Conservation (phyloP, 2,113 vertebrate species). For the Gnathochromis pfefferi region DNA sequence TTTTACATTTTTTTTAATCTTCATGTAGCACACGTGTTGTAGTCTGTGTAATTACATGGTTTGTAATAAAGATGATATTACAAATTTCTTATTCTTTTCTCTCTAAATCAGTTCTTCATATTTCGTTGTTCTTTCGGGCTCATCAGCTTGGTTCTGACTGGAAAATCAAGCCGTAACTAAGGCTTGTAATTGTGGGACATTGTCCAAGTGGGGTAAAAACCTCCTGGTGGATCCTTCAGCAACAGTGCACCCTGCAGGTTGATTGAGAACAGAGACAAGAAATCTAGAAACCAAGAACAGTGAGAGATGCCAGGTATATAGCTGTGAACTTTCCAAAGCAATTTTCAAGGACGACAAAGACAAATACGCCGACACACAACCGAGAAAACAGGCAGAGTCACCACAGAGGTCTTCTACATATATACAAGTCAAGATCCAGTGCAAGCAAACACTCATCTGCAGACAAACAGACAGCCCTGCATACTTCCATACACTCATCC, state of each 20-base stretch:
- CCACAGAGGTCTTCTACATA: not conserved
- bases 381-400: not conserved
- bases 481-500: not conserved
- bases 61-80: not conserved
- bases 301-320: not conserved
- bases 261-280: not conserved
- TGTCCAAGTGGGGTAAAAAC: constrained; percentile 16
- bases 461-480: not conserved
- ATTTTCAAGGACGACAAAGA: not conserved
- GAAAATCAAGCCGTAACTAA: not conserved
- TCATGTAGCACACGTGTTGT: not conserved
- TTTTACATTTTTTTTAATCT: not conserved
- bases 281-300: not conserved
- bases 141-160: not conserved
- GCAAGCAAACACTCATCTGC: not conserved
- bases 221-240: constrained; percentile 30
- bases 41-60: not conserved
- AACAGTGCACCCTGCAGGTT: constrained; percentile 64
- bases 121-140: not conserved
- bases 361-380: not conserved
- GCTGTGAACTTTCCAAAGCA: not conserved
- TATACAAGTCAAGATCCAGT: not conserved
- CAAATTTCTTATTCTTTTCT: not conserved
- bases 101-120: not conserved
- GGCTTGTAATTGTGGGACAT: not conserved